These are phyloP conservation scores for Monochamus alternatus DNA, from an alignment of 2,888 invertebrate species.

Conservation along the genomic window DNA sequence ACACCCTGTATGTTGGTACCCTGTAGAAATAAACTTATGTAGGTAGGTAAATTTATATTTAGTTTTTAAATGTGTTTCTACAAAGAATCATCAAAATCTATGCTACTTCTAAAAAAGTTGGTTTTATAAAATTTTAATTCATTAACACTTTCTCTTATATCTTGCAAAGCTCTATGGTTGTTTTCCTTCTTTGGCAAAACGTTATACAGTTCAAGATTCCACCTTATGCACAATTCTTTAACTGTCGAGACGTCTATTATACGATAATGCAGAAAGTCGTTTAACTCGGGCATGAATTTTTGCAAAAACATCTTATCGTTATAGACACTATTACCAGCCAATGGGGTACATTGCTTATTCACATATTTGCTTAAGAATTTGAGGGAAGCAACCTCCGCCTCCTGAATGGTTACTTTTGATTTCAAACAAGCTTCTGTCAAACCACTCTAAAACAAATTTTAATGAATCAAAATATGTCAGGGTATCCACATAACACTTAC, in stretches of 20 bases:
- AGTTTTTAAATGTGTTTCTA: too few species aligned
- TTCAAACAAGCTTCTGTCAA: slow-evolving; percentile 81
- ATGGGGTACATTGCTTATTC: slow-evolving; percentile 78
- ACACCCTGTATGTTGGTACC: too few species aligned
- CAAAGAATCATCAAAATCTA: too few species aligned
- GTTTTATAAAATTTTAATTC: slow-evolving; percentile 88
- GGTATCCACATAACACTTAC: too few species aligned
- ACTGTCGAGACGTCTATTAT: slow-evolving; percentile 93
- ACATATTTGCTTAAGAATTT: slow-evolving; percentile 79
- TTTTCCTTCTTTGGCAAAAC: slow-evolving; percentile 77
- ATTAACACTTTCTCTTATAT: slow-evolving; percentile 88
- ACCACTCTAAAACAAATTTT: slow-evolving; percentile 79
- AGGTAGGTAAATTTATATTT: too few species aligned
- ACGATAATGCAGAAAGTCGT: slow-evolving; percentile 82
- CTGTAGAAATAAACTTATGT: too few species aligned
- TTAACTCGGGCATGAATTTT: slow-evolving; percentile 87
- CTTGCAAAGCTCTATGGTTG: slow-evolving; percentile 83
- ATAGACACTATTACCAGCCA: slow-evolving; percentile 92
- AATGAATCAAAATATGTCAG: slow-evolving; percentile 5
- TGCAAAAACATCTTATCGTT: slow-evolving; percentile 88
- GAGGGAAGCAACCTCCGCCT: slow-evolving; percentile 83
- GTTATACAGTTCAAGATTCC: slow-evolving; percentile 79
- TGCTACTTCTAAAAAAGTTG: slow-evolving; percentile 74
- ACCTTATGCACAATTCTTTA: slow-evolving; percentile 87
- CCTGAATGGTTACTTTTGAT: slow-evolving; percentile 77